Conservation (phyloP, 2,113 vertebrate species). For the Notarius quadriscutis region DNA sequence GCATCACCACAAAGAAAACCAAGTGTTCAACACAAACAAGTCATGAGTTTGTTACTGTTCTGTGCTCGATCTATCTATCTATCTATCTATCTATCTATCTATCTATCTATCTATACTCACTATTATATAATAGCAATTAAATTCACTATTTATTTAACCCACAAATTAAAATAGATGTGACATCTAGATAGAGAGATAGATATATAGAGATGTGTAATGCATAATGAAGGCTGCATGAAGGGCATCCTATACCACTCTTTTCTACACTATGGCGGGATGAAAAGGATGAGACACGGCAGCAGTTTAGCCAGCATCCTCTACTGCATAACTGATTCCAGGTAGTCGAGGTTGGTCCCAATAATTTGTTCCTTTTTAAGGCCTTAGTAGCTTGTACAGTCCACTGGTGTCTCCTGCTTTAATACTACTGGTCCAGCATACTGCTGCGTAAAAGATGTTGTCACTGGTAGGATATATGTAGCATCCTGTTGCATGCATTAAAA, state of each 20-base stretch:
- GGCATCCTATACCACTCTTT: too few relatives aligned
- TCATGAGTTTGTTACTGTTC: not conserved
- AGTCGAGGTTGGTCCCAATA: not conserved
- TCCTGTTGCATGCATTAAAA: not conserved
- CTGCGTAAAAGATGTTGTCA: not conserved
- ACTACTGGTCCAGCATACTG: not conserved
- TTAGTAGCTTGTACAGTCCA: too few relatives aligned
- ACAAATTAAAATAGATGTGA: too few relatives aligned
- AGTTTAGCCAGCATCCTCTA: too few relatives aligned
- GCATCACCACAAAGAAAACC: not conserved
- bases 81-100: not conserved
- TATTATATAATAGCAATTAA: too few relatives aligned
- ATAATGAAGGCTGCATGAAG: too few relatives aligned
- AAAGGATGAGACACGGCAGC: too few relatives aligned
- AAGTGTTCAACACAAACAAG: not conserved
- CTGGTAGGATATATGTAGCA: not conserved
- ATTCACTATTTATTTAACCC: too few relatives aligned
- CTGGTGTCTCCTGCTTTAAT: not conserved
- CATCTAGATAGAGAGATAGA: not conserved
- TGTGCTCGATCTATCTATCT: not conserved
- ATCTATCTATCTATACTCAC: not conserved
- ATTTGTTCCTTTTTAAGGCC: too few relatives aligned
- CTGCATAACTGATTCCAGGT: too few relatives aligned
- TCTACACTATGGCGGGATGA: too few relatives aligned
- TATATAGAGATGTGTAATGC: not conserved